Conservation (phyloP, 2,797 vertebrate genomes). For the Loris lydekkerianus region DNA sequence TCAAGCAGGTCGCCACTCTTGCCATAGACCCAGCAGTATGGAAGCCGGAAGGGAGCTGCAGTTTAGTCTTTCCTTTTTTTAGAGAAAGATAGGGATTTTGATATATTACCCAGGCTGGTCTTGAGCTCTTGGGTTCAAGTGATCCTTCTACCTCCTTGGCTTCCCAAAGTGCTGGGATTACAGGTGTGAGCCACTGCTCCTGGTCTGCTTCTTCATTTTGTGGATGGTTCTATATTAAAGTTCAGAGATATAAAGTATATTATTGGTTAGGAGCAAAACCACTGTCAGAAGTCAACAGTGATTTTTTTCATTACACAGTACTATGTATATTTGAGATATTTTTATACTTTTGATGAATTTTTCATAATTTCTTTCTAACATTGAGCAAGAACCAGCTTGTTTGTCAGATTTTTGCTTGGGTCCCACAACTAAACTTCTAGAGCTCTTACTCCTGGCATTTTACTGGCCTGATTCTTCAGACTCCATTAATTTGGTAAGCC, state of each 20-base stretch:
- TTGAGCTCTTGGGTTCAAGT: background rate
- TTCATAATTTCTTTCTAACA: conserved; percentile 23
- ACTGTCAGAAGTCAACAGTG: background rate
- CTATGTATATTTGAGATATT: background rate
- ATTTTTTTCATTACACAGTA: background rate
- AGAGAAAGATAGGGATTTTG: background rate
- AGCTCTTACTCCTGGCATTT: background rate
- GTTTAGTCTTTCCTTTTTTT: background rate
- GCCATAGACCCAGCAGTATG: background rate
- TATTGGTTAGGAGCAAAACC: background rate
- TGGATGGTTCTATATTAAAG: background rate
- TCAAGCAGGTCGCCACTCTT: background rate
- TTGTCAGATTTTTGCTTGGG: background rate
- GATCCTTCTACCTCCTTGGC: background rate
- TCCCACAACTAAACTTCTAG: background rate
- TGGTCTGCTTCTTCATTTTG: conserved; percentile 16
- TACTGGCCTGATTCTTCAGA: conserved; percentile 22
- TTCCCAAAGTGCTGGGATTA: background rate
- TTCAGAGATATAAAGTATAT: background rate
- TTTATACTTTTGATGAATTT: conserved; percentile 5
- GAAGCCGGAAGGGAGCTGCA: background rate
- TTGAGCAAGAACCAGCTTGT: background rate
- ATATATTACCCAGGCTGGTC: background rate
- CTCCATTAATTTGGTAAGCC: background rate
- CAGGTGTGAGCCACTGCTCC: background rate